These are phyloP conservation scores for Puntigrus tetrazona DNA, from an alignment of 2,113 vertebrate genomes.

Conservation along the genomic window DNA sequence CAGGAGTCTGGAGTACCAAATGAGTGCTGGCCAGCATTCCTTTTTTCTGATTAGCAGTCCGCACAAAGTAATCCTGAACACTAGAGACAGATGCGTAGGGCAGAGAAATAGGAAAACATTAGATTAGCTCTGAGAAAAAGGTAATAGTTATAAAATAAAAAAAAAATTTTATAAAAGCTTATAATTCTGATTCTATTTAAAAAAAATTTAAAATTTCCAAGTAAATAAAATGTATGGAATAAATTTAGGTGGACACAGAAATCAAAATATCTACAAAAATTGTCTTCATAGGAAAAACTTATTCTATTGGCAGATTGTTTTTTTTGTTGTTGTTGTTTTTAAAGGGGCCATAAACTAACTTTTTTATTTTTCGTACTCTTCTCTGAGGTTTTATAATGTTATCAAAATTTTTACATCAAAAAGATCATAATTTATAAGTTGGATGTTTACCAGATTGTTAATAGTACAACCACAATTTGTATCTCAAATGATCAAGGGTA, in stretches of 20 bases:
- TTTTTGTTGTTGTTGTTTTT: no score
- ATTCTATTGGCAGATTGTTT: no score
- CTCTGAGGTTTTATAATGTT: no score
- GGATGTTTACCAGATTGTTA: no score
- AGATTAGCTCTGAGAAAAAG: neutral
- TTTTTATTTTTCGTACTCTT: no score
- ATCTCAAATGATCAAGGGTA: no score
- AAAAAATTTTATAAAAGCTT: neutral
- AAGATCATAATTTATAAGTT: no score
- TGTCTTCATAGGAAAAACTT: no score
- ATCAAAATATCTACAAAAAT: neutral
- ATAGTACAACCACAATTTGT: no score
- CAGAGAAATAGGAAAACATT: neutral
- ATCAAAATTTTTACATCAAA: no score
- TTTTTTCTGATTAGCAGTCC: conserved; percentile 86
- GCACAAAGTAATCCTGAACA: conserved; percentile 96
- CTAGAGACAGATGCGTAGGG: conserved; percentile 65
- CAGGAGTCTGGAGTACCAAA: conserved; percentile 83
- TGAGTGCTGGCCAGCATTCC: conserved; percentile 94
- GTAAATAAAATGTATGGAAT: neutral
- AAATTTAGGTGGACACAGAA: neutral
- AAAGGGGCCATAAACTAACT: neutral
- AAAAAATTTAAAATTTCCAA: neutral
- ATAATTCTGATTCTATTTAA: neutral
- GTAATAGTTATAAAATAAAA: no score